A percentile compares a stretch with the other conserved stretches of the same genome.
Evolutionary conservation across 2,797 vertebrate genomes (phyloP).

Genomic region (Xiphorhynchus erythropygius): DNA sequence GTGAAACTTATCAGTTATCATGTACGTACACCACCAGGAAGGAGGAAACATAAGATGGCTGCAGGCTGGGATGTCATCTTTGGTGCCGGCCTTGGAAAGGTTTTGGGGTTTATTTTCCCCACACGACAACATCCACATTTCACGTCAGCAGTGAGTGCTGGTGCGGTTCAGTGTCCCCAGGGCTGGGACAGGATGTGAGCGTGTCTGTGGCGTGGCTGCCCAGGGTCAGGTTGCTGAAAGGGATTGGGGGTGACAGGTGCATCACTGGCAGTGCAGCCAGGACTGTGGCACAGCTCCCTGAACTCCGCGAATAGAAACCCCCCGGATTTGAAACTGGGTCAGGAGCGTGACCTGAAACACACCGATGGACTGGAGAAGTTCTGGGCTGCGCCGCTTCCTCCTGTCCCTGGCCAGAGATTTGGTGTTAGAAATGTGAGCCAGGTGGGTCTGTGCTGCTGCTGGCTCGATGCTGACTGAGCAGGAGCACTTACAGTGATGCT

Average conservation of each 20-base stretch:
- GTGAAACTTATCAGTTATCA: not conserved
- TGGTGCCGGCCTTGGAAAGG: rapidly evolving
- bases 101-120: not conserved
- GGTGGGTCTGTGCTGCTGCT: not conserved
- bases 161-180: not conserved
- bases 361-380: rapidly evolving
- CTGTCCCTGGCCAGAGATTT: rapidly evolving
- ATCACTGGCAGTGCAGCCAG: rapidly evolving
- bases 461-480: not conserved
- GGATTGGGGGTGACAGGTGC: conserved; percentile 56
- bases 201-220: rapidly evolving
- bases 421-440: not conserved
- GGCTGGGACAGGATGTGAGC: conserved; percentile 45
- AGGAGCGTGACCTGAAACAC: not conserved
- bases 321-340: not conserved
- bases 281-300: rapidly evolving
- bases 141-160: not conserved
- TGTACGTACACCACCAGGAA: not conserved
- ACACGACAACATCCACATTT: rapidly evolving
- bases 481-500: rapidly evolving
- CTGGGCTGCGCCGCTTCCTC: not conserved
- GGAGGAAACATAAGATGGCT: not conserved
- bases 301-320: not conserved
- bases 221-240: not conserved
- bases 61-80: not conserved